phyloP scores from a whole-genome alignment of 2,797 vertebrate species.

The Darevskia mixta region DNA sequence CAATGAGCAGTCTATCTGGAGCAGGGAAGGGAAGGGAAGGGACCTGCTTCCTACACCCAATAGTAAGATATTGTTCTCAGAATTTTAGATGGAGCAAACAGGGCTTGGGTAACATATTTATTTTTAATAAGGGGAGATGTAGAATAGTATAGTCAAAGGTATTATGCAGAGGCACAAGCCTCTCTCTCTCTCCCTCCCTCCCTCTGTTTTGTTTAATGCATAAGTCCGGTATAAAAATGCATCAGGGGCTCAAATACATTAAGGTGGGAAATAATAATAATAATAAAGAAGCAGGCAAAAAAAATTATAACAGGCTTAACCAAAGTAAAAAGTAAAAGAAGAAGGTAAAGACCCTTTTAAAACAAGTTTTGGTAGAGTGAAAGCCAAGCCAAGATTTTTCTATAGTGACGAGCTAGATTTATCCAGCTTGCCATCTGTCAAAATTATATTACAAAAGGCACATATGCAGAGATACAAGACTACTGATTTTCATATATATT shows the following conservation, averaged over 20 bases:
- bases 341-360: slow-evolving; percentile 78
- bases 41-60: slow-evolving; percentile 80
- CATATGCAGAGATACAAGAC: slow-evolving; percentile 89
- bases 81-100: slow-evolving; percentile 84
- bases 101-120: slow-evolving; percentile 81
- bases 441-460: slow-evolving; percentile 88
- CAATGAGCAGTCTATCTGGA: slow-evolving; percentile 93
- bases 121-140: slow-evolving; percentile 81
- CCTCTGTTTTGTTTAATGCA: slow-evolving; percentile 34
- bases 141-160: slow-evolving; percentile 71
- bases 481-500: slow-evolving; percentile 99
- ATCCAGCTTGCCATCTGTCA: slow-evolving; percentile 86
- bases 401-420: slow-evolving; percentile 80
- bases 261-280: slow-evolving; percentile 71
- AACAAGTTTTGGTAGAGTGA: slow-evolving; percentile 80
- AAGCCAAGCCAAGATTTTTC: slow-evolving; percentile 82
- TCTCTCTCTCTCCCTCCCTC: not conserved
- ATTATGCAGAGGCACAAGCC: slow-evolving; percentile 66
- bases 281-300: slow-evolving; percentile 57
- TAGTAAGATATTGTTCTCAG: slow-evolving; percentile 80
- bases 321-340: slow-evolving; percentile 68
- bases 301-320: slow-evolving; percentile 68
- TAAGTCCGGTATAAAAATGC: slow-evolving; percentile 63
- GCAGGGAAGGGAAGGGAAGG: slow-evolving; percentile 80
- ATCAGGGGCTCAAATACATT: slow-evolving; percentile 64